Base-by-base conservation (phyloP, 2,888 invertebrate species). In the Lepidochrysops patricia region DNA sequence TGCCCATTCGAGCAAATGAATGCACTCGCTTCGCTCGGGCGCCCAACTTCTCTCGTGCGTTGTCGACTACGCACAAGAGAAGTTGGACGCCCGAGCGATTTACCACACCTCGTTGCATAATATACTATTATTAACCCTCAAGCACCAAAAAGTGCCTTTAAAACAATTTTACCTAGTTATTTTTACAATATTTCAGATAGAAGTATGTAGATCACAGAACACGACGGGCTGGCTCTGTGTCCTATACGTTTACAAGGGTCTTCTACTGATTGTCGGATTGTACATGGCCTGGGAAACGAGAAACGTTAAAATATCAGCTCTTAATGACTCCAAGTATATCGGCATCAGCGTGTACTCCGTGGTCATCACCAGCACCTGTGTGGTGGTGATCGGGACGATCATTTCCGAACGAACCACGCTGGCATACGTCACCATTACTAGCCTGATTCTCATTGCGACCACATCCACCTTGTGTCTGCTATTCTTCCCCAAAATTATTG, bases 231-330 rank as follows among this genome's bases (percentile, higher is more conserved):
- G 97, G 97, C 90, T 97, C n/a, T 94, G 96, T 57, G 95, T 94
- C 0, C 91, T 97, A 9, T 97, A 97, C 80, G 95, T 94, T 6
- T 97, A 97, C 90, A 97, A 97, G 81, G 96, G 96, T 1, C 90
- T 97, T 0, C 90, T 97, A 15, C 91, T 97, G 13, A 91, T 97
- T 29, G 96, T 97, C 63, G 97, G 97, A 0, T 95, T 97, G 2
- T 97, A 97, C 85, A 97, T 97, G 97, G 97, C 97, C 0, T 97
- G 97, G 97, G 97, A 97, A 86, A 98, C 97, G 7, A 92, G 96
- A 58, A 94, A 95, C 78, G 96, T 98, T 25, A 97, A 97, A 85
- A 96, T 97, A 70, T 95, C 96, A 12, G 96, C 96, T 0, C 85
- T 98, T 26, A 97, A 97, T 83, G 97, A 98, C 84, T 97, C 97